Base-by-base conservation (phyloP, 2,113 vertebrate species). In the Puntigrus tetrazona region DNA sequence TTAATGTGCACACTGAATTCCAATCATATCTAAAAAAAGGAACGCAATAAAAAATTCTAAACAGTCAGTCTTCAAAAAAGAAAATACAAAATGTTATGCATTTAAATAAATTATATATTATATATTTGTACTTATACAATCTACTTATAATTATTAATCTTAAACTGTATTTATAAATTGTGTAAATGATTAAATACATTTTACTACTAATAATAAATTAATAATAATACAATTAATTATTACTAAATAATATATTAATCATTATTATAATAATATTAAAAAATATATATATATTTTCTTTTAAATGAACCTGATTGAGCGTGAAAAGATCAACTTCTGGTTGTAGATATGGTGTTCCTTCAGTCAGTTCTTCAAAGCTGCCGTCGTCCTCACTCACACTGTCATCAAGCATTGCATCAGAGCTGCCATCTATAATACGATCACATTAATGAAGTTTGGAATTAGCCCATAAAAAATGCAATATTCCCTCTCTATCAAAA, bases 331-430 rank as follows among this genome's bases (percentile, higher is more conserved):
- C 96, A 67, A 96, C 96, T 87, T 96, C 97, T 0, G 96, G 95
- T 92, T 97, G 97, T 75, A 98, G 95, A 91, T 97, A 97, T 50
- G 96, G 95, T 7, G 93, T 97, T 87, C 91, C 92, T 78, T 97
- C 95, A 80, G 94, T 94, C 74, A 98, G 94, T 45, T 98, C 97
- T 61, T 98, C 97, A 0, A 96, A 98, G 91, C 96, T 97, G 86
- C 96, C 95, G 63, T 97, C 96, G 87, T 99, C 97, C 90, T 99
- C 98, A 0, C 97, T 98, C 77, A 97, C 96, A 69, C 97, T 97
- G 93, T 97, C 97, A 4, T 99, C 97, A 22, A 94, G 94, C 86
- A 96, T 92, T 5, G 91, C 91, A 83, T 97, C 95, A 0, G 95
- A 92, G 43, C 91, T 92, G 57, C 95, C 96, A 89, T 96, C 98